These are phyloP conservation scores for Cepphus grylle DNA, from an alignment of 2,113 vertebrate species.

Conservation along the genomic window DNA sequence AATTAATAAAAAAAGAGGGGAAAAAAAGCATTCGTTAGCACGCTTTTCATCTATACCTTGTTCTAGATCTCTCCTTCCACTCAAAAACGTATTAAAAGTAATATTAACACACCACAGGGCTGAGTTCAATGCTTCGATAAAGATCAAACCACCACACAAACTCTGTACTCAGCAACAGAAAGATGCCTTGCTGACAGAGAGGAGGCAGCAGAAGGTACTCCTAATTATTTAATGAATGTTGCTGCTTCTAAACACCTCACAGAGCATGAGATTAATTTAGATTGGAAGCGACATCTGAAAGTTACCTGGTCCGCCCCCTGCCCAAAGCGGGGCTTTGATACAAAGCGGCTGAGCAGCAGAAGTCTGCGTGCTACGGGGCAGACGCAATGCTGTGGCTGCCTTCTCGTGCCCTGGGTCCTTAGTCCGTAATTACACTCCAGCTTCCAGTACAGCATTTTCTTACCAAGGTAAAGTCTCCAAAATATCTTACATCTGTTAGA, in stretches of 20 bases:
- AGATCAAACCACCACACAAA: background rate
- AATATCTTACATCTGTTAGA: background rate
- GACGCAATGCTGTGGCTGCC: rapidly evolving
- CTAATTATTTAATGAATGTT: background rate
- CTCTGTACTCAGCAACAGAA: background rate
- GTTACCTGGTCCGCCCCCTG: background rate
- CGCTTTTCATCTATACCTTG: background rate
- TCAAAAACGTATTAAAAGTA: rapidly evolving
- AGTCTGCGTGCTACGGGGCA: background rate
- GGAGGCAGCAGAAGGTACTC: background rate
- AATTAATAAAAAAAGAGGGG: background rate
- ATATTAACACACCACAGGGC: background rate
- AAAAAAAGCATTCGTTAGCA: background rate
- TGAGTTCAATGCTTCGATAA: background rate
- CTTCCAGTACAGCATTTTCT: background rate
- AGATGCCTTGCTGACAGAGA: background rate
- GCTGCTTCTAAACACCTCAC: background rate
- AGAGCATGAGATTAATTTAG: background rate
- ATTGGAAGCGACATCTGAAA: background rate
- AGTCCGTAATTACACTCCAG: background rate
- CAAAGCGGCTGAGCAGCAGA: background rate
- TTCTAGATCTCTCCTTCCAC: background rate
- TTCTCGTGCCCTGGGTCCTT: background rate
- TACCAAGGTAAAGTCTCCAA: background rate
- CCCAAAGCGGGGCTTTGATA: background rate